Percentiles rank a stretch among this genome's conserved stretches.
Evolutionary conservation across 2,888 invertebrate species (phyloP).

Genomic region (Cotesia congregata): DNA sequence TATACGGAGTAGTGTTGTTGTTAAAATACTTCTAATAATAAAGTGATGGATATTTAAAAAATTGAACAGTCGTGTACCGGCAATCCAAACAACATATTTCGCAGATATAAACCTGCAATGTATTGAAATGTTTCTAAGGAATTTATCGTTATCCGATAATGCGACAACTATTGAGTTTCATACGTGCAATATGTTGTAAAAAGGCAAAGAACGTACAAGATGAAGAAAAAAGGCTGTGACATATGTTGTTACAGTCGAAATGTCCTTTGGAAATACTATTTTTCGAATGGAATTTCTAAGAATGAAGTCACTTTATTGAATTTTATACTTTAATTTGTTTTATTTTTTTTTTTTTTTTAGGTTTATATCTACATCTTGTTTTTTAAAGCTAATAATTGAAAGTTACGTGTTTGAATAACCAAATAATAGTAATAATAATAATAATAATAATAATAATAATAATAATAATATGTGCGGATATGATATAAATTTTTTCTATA

Average conservation of each 20-base stretch:
- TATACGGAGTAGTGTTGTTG: background rate
- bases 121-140: background rate
- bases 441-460: too few species aligned
- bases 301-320: too few species aligned
- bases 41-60: background rate
- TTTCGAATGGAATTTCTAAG: background rate
- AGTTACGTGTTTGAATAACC: too few species aligned
- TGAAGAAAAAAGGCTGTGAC: conserved; percentile 1
- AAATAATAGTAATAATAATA: too few species aligned
- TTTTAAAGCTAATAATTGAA: too few species aligned
- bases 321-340: too few species aligned
- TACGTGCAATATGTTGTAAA: conserved; percentile 4
- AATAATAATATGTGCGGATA: too few species aligned
- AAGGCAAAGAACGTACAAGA: conserved; percentile 9
- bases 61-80: background rate
- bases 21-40: background rate
- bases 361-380: too few species aligned
- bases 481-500: too few species aligned
- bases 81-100: conserved; percentile 2
- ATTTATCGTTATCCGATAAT: conserved; percentile 41
- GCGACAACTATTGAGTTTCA: conserved; percentile 19
- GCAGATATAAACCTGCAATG: conserved; percentile 4
- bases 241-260: conserved; percentile 13
- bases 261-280: conserved; percentile 12
- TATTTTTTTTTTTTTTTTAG: too few species aligned